These are phyloP conservation scores for Dasypus novemcinctus DNA, from an alignment of 2,113 vertebrate genomes.

Conservation along the genomic window DNA sequence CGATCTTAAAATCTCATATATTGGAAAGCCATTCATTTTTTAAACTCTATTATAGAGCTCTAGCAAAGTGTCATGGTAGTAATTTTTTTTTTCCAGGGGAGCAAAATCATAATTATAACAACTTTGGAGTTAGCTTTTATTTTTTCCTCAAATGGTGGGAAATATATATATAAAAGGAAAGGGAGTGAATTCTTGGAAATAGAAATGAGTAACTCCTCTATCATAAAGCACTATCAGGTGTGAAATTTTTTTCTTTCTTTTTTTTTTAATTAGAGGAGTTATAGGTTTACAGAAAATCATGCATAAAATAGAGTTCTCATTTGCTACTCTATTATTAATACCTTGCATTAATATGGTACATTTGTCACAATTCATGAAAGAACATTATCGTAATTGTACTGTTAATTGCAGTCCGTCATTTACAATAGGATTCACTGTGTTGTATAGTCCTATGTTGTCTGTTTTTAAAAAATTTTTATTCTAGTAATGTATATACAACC, in stretches of 20 bases:
- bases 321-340: too few relatives aligned
- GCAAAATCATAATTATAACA: not conserved
- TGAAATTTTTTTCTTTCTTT: not conserved
- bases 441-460: too few relatives aligned
- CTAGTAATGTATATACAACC: too few relatives aligned
- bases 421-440: too few relatives aligned
- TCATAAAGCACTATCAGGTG: not conserved
- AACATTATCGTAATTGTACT: too few relatives aligned
- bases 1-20: not conserved
- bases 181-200: not conserved
- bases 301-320: too few relatives aligned
- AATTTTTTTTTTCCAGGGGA: not conserved
- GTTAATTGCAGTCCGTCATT: too few relatives aligned
- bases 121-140: slow-evolving; percentile 22
- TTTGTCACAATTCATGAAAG: too few relatives aligned
- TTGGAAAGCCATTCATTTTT: not conserved
- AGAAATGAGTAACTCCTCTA: not conserved
- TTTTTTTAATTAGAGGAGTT: not conserved
- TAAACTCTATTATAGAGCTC: not conserved
- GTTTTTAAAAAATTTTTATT: too few relatives aligned
- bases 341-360: too few relatives aligned
- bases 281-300: too few relatives aligned
- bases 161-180: slow-evolving; percentile 9
- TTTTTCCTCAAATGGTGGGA: not conserved
- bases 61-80: not conserved